phyloP scores from a whole-genome alignment of 2,888 invertebrate species.

The Escarpia spicata region DNA sequence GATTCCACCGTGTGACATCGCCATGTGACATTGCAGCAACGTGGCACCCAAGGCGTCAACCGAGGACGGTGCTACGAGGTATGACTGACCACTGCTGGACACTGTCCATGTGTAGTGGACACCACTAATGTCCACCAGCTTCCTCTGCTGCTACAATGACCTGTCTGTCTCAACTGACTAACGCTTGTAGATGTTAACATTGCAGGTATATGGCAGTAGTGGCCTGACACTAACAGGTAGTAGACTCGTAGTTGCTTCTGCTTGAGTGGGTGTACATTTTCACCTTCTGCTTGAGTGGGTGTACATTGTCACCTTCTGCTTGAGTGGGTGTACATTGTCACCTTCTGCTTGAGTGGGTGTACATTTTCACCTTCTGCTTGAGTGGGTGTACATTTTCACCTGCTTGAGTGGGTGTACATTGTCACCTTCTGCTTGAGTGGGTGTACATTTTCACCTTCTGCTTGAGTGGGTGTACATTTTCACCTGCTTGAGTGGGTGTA shows the following conservation, averaged over 20 bases:
- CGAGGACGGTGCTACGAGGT: conserved; percentile 10
- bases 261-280: not conserved
- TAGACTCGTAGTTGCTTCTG: not conserved
- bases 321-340: too few species aligned
- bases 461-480: too few species aligned
- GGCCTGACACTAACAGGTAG: not conserved
- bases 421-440: not conserved
- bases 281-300: too few species aligned
- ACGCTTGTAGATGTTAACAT: not conserved
- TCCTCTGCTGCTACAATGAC: not conserved
- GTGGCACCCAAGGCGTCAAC: not conserved
- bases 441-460: too few species aligned
- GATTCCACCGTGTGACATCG: not conserved
- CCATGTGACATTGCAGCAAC: not conserved
- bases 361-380: too few species aligned
- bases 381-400: too few species aligned
- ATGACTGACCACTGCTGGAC: conserved; percentile 12
- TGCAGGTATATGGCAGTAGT: not conserved
- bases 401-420: too few species aligned
- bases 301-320: too few species aligned
- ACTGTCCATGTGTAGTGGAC: conserved; percentile 4
- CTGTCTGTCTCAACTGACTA: not conserved
- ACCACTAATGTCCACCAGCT: not conserved
- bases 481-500: too few species aligned
- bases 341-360: too few species aligned